phyloP scores from a whole-genome alignment of 1,140 invertebrate species.

The Muscidifurax raptorellus region DNA sequence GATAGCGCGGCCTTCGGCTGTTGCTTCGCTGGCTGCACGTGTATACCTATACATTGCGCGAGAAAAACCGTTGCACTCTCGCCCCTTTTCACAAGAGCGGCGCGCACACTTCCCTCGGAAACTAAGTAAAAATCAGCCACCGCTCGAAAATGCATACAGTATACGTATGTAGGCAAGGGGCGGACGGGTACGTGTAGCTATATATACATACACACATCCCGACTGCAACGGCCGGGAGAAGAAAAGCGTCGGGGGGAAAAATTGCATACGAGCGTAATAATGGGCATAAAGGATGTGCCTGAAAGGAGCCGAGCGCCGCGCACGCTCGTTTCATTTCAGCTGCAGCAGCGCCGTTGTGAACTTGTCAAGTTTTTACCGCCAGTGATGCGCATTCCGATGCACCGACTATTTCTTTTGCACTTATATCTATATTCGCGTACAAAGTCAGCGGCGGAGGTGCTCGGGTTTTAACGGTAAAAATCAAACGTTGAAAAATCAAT shows the following conservation, averaged over 20 bases:
- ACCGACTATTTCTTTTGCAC: not conserved
- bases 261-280: slow-evolving; percentile 32
- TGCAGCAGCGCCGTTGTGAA: slow-evolving; percentile 25
- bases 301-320: slow-evolving; percentile 8
- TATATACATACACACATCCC: too few relatives aligned
- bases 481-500: not conserved
- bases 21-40: not conserved
- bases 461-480: not conserved
- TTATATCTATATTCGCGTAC: too few relatives aligned
- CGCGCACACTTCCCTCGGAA: not conserved
- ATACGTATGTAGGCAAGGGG: not conserved
- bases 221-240: not conserved
- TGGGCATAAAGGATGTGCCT: slow-evolving; percentile 20
- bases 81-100: not conserved
- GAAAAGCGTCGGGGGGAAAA: slow-evolving; percentile 10
- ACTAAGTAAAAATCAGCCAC: not conserved
- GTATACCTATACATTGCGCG: not conserved
- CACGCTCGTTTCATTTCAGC: slow-evolving; percentile 26
- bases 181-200: not conserved
- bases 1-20: not conserved
- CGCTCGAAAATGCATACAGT: not conserved
- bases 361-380: slow-evolving; percentile 46
- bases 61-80: slow-evolving; percentile 15
- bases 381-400: slow-evolving; percentile 42
- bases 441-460: not conserved